phyloP scores from a whole-genome alignment of 2,888 invertebrate species.

The Brassicogethes aeneus region DNA sequence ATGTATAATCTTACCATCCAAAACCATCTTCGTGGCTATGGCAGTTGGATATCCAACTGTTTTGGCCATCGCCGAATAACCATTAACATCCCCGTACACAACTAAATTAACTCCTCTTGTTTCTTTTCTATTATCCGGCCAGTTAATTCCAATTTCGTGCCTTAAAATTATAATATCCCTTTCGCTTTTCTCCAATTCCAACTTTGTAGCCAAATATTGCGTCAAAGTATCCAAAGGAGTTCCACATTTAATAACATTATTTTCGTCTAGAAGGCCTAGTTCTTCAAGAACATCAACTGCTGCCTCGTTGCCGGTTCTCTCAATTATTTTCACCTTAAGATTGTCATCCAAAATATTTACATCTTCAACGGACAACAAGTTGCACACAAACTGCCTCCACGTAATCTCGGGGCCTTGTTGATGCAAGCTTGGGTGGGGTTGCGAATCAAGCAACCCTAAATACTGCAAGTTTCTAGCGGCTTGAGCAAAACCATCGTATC shows the following conservation, averaged over 20 bases:
- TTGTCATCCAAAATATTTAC: constrained; percentile 90
- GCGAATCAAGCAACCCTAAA: constrained; percentile 79
- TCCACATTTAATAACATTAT: constrained; percentile 68
- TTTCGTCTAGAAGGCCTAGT: constrained; percentile 80
- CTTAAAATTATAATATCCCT: constrained; percentile 90
- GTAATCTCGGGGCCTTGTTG: constrained; percentile 92
- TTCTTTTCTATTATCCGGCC: constrained; percentile 82
- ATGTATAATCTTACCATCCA: constrained; percentile 67
- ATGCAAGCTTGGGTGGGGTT: constrained; percentile 84
- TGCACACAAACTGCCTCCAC: constrained; percentile 83
- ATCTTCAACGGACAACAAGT: constrained; percentile 73
- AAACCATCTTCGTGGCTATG: constrained; percentile 94
- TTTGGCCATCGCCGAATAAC: constrained; percentile 94
- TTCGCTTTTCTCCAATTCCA: constrained; percentile 71
- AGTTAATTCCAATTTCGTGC: constrained; percentile 86
- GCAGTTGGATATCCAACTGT: constrained; percentile 91
- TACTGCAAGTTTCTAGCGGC: constrained; percentile 80
- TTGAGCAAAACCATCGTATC: constrained; percentile 84
- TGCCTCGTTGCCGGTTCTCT: constrained; percentile 63
- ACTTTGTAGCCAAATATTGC: constrained; percentile 72
- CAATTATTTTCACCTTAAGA: constrained; percentile 72
- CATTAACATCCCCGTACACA: constrained; percentile 70
- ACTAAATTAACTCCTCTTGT: constrained; percentile 78
- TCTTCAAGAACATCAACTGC: constrained; percentile 72
- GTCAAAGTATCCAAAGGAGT: constrained; percentile 92